A percentile compares a stretch with the other conserved stretches of the same genome.
Conservation (phyloP, 1,140 invertebrate genomes). For the Lepeophtheirus salmonis region DNA sequence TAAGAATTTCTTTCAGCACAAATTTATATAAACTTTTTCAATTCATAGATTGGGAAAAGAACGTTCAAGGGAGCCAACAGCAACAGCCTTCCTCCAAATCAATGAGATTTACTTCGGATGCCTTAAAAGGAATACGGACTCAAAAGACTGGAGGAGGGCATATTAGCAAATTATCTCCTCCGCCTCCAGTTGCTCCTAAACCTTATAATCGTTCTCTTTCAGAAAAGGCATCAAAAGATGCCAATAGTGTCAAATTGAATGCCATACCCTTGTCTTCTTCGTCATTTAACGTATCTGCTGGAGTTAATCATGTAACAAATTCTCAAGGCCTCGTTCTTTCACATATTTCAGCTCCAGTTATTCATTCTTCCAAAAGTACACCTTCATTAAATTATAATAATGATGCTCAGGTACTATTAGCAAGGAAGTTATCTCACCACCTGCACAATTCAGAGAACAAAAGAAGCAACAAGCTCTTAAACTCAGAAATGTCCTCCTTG, state of each 20-base stretch:
- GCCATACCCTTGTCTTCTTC: background rate
- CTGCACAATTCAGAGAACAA: background rate
- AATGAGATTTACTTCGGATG: no score
- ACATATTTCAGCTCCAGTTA: background rate
- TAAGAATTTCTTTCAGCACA: no score
- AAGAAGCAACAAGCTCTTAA: background rate
- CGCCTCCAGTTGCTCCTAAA: background rate
- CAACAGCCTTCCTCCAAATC: no score
- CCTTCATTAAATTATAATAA: background rate
- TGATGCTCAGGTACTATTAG: background rate
- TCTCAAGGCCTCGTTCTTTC: background rate
- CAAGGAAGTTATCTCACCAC: background rate
- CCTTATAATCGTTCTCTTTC: background rate
- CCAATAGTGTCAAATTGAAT: background rate
- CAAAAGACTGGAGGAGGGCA: background rate
- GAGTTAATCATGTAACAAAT: no score
- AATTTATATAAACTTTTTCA: no score
- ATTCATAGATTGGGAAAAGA: no score
- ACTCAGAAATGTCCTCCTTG: background rate
- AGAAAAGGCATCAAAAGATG: background rate
- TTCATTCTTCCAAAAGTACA: conserved; percentile 1
- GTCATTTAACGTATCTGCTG: no score
- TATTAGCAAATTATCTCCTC: background rate
- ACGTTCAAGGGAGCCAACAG: no score
- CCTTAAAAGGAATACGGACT: background rate